Conservation (phyloP, 2,797 vertebrate genomes). For the Etheostoma perlongum region DNA sequence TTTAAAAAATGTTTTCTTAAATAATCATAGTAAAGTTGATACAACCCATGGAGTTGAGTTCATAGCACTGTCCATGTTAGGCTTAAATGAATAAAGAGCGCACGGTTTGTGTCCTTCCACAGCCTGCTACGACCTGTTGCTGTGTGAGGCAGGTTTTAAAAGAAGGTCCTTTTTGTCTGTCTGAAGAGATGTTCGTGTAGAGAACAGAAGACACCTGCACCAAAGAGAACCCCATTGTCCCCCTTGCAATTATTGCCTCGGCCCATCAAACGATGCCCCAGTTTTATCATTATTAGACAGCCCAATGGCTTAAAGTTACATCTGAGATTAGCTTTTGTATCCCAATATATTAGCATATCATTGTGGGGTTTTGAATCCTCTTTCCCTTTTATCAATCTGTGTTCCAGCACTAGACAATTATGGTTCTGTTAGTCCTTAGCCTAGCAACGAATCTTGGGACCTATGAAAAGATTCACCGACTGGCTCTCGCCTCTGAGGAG, state of each 20-base stretch:
- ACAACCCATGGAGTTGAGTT: slow-evolving; percentile 55
- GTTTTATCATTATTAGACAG: slow-evolving; percentile 4
- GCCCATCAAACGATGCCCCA: slow-evolving; percentile 23
- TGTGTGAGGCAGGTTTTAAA: slow-evolving; percentile 31
- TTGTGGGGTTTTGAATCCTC: slow-evolving; percentile 57
- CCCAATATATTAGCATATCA: slow-evolving; percentile 28
- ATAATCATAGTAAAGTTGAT: slow-evolving; percentile 59
- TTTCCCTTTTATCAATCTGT: slow-evolving; percentile 27
- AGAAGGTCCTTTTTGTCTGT: slow-evolving; percentile 25
- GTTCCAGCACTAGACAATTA: slow-evolving; percentile 69
- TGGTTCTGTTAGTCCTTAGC: slow-evolving; percentile 52
- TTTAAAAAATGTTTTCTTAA: slow-evolving; percentile 47
- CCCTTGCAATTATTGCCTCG: slow-evolving; percentile 26
- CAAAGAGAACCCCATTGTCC: slow-evolving; percentile 73
- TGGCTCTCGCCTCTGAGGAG: slow-evolving; percentile 60
- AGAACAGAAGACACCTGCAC: slow-evolving; percentile 59
- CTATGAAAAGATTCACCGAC: slow-evolving; percentile 47
- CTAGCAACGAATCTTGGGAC: slow-evolving; percentile 46
- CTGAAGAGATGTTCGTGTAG: slow-evolving; percentile 36
- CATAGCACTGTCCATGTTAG: slow-evolving; percentile 49
- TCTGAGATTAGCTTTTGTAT: slow-evolving; percentile 48
- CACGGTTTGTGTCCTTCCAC: slow-evolving; percentile 19
- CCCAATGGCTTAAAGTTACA: slow-evolving; percentile 39
- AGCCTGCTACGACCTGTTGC: slow-evolving; percentile 28
- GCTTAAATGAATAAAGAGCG: slow-evolving; percentile 28